Evolutionary conservation across 1,140 invertebrate species (phyloP).

Genomic region (Pollicipes pollicipes): DNA sequence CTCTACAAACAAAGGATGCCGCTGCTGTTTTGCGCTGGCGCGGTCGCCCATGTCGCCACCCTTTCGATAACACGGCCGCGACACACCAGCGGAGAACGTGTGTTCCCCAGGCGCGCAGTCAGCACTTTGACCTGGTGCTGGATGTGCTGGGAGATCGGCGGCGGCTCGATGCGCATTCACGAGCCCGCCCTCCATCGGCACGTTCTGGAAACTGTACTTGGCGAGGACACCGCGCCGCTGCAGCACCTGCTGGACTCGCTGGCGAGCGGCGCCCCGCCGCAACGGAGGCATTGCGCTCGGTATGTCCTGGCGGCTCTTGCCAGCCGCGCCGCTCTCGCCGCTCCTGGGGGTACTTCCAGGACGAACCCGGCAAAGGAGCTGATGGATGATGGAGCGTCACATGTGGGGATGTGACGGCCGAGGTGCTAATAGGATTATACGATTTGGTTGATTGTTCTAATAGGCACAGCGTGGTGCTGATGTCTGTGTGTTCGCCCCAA

Average conservation of each 20-base stretch:
- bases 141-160: conserved; percentile 93
- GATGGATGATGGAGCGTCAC: too few relatives aligned
- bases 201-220: conserved; percentile 53
- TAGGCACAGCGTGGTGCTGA: neutral
- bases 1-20: too few relatives aligned
- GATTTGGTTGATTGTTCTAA: neutral
- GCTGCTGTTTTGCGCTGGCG: too few relatives aligned
- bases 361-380: too few relatives aligned
- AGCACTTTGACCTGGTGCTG: conserved; percentile 90
- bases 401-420: too few relatives aligned
- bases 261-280: conserved; percentile 78
- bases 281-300: conserved; percentile 94
- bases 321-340: too few relatives aligned
- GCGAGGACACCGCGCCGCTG: conserved; percentile 48
- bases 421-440: neutral
- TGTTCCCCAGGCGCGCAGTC: conserved; percentile 24
- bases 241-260: conserved; percentile 75
- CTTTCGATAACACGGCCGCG: too few relatives aligned
- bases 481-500: neutral
- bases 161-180: conserved; percentile 91
- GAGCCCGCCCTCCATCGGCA: conserved; percentile 55
- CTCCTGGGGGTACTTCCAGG: too few relatives aligned
- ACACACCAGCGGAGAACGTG: too few relatives aligned
- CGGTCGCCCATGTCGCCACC: too few relatives aligned
- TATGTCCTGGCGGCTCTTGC: conserved; percentile 28